A percentile compares a stretch with the other conserved stretches of the same genome.
phyloP scores from a whole-genome alignment of 2,113 vertebrate species.

The Pao palembangensis region DNA sequence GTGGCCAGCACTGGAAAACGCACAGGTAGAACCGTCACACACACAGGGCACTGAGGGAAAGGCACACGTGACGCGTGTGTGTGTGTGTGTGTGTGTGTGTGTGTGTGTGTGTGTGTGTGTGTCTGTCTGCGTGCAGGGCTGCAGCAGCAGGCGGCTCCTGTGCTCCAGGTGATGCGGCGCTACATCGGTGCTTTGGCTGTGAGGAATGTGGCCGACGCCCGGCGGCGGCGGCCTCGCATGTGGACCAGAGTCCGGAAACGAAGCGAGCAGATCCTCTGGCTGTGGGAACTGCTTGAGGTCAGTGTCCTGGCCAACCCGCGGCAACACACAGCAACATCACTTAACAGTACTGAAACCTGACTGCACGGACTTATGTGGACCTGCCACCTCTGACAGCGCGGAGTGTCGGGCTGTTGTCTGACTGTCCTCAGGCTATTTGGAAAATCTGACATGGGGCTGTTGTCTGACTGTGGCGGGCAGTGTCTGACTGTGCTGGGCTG shows the following conservation, averaged over 20 bases:
- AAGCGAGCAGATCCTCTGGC: conserved; percentile 84
- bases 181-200: conserved; percentile 92
- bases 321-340: neutral
- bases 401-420: too few relatives aligned
- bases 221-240: conserved; percentile 79
- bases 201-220: conserved; percentile 85
- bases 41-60: neutral
- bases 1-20: conserved; percentile 76
- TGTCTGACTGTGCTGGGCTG: too few relatives aligned
- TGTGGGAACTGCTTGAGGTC: too few relatives aligned
- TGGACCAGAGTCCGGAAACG: conserved; percentile 71
- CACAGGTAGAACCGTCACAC: conserved; percentile 76
- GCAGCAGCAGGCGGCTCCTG: conserved; percentile 70
- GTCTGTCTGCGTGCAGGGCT: too few relatives aligned
- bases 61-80: too few relatives aligned
- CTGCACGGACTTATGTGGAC: too few relatives aligned
- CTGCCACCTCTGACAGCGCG: too few relatives aligned
- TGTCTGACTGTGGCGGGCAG: too few relatives aligned
- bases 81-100: neutral
- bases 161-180: conserved; percentile 82
- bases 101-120: too few relatives aligned
- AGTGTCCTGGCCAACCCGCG: neutral
- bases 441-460: too few relatives aligned
- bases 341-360: too few relatives aligned
- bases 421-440: too few relatives aligned